phyloP scores from a whole-genome alignment of 2,113 vertebrate genomes.

The Cynopterus brachyotis region DNA sequence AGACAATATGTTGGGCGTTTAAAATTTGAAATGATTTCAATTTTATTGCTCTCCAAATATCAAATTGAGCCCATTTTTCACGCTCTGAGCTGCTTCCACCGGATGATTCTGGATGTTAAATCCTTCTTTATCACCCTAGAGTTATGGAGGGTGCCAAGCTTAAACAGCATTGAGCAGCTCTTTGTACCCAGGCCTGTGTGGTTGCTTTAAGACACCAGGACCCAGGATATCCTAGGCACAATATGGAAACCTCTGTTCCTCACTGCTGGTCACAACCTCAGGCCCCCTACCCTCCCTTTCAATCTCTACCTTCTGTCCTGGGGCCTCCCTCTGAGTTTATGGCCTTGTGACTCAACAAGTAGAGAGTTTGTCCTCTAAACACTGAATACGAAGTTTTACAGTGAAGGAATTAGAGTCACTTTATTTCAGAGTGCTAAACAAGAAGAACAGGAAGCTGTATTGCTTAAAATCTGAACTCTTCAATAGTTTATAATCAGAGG shows the following conservation, averaged over 20 bases:
- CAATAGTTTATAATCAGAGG: not conserved
- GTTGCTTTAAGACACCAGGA: not conserved
- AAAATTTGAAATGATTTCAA: slow-evolving; percentile 68
- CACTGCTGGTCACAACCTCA: not conserved
- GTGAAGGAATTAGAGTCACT: not conserved
- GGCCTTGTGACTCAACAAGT: not conserved
- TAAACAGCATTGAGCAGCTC: not conserved
- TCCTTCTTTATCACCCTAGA: not conserved
- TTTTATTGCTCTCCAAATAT: slow-evolving; percentile 70
- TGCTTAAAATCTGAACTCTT: too few species aligned
- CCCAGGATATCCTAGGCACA: not conserved
- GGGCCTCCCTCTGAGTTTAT: not conserved
- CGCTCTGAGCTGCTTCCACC: not conserved
- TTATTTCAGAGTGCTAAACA: not conserved
- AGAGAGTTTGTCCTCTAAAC: not conserved
- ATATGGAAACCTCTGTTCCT: not conserved
- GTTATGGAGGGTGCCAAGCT: not conserved
- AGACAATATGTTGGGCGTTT: slow-evolving; percentile 66
- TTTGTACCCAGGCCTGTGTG: not conserved
- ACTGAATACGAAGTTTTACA: not conserved
- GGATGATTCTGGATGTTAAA: slow-evolving; percentile 33
- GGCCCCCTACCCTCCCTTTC: not conserved
- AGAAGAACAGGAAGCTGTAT: not conserved
- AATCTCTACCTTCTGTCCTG: not conserved
- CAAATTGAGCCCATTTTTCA: slow-evolving; percentile 67